phyloP scores from a whole-genome alignment of 2,113 vertebrate species.

The Zonotrichia leucophrys region DNA sequence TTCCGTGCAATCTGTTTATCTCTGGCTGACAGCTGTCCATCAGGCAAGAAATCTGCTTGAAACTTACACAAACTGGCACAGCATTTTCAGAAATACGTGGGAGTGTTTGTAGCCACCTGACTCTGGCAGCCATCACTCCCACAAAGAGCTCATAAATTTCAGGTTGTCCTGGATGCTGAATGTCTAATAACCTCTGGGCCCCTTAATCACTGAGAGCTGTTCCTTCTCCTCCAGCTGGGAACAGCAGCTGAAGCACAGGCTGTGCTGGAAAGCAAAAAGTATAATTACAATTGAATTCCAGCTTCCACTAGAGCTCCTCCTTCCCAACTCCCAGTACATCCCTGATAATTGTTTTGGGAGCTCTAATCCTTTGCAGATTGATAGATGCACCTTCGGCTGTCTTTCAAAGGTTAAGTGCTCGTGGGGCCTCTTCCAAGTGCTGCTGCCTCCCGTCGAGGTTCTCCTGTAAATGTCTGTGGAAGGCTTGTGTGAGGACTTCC shows the following conservation, averaged over 20 bases:
- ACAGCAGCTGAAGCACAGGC: not conserved
- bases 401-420: not conserved
- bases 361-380: not conserved
- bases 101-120: not conserved
- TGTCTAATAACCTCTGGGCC: not conserved
- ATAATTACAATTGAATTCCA: not conserved
- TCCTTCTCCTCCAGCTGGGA: not conserved
- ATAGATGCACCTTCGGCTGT: not conserved
- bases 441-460: not conserved
- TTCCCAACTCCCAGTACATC: not conserved
- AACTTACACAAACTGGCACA: not conserved
- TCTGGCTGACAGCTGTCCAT: not conserved
- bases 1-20: not conserved
- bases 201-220: fast-evolving
- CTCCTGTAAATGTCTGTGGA: not conserved
- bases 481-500: not conserved
- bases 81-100: not conserved
- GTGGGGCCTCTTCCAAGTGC: not conserved
- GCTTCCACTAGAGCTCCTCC: not conserved
- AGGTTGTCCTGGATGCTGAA: not conserved
- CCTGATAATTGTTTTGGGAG: not conserved
- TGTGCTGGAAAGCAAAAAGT: not conserved
- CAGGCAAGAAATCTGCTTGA: not conserved
- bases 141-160: not conserved
- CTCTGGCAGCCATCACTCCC: not conserved